Conservation (phyloP, 2,888 invertebrate species). For the Oxytorus armatus region DNA sequence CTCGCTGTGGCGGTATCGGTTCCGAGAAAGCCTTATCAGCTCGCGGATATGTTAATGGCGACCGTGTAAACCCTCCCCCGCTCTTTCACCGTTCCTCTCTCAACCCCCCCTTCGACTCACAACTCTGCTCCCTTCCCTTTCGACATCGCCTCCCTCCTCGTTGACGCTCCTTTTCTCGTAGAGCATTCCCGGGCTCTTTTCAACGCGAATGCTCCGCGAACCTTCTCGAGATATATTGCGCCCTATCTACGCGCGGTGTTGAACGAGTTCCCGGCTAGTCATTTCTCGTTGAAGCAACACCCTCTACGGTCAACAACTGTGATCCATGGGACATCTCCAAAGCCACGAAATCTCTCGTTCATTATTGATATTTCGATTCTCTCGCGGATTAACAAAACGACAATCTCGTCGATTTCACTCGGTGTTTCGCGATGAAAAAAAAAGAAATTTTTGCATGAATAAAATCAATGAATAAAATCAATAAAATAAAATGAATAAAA, state of each 20-base stretch:
- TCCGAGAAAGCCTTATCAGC: constrained; percentile 84
- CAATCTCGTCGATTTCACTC: too few species aligned
- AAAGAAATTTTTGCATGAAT: too few species aligned
- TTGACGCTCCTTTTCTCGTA: constrained; percentile 18
- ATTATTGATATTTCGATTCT: too few species aligned
- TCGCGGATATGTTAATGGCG: constrained; percentile 84
- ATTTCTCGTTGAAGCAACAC: too few species aligned
- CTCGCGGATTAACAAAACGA: too few species aligned
- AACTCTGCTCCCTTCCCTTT: background rate
- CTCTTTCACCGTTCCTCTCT: constrained; percentile 65
- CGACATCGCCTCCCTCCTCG: background rate
- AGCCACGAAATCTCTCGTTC: background rate
- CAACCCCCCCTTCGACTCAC: constrained; percentile 51
- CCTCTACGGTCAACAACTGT: too few species aligned
- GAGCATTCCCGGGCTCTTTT: constrained; percentile 13
- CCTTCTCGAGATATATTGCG: constrained; percentile 12
- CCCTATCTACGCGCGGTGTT: background rate
- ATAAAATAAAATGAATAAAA: too few species aligned
- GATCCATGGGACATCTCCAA: background rate
- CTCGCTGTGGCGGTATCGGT: constrained; percentile 81
- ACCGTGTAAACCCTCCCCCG: constrained; percentile 78
- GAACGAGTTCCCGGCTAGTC: too few species aligned
- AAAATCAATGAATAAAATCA: too few species aligned
- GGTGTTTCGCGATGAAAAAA: too few species aligned
- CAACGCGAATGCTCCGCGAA: constrained; percentile 24